These are phyloP conservation scores for Pseudorasbora parva DNA, from an alignment of 2,113 vertebrate species.

Conservation along the genomic window DNA sequence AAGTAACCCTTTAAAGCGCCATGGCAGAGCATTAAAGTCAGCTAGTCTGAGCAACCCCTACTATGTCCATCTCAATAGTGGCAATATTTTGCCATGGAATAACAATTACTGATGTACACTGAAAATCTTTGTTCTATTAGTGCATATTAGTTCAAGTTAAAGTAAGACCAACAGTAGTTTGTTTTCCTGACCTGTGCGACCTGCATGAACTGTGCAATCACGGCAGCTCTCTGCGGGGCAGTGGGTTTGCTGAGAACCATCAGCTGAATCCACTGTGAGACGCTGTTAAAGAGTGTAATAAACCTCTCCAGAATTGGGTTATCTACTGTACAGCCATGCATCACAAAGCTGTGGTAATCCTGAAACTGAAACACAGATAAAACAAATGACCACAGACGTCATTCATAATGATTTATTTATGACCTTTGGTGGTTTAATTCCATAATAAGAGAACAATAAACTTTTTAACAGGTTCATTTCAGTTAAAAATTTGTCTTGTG, in stretches of 20 bases:
- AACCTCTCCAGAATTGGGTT: constrained; percentile 91
- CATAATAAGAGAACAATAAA: too few species aligned
- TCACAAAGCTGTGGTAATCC: constrained; percentile 93
- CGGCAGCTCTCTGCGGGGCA: constrained; percentile 82
- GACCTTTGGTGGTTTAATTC: too few species aligned
- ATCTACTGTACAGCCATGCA: constrained; percentile 89
- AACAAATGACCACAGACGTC: constrained; percentile 49
- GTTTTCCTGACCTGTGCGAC: constrained; percentile 83
- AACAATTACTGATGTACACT: too few species aligned
- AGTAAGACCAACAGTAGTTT: neutral
- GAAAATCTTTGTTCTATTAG: neutral
- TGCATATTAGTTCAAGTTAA: neutral
- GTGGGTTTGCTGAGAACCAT: constrained; percentile 93
- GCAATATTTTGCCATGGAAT: too few species aligned
- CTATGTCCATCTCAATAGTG: too few species aligned
- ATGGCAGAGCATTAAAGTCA: too few species aligned
- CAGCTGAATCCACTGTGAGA: constrained; percentile 93
- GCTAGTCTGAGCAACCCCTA: too few species aligned
- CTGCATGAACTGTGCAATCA: constrained; percentile 86
- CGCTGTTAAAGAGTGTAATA: constrained; percentile 92
- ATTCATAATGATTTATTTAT: neutral
- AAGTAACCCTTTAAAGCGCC: too few species aligned
- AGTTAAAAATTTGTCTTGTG: too few species aligned
- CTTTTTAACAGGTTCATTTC: too few species aligned
- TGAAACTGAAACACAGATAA: constrained; percentile 79